Base-by-base conservation (phyloP, 1,140 invertebrate genomes). In the Leptinotarsa defecta region DNA sequence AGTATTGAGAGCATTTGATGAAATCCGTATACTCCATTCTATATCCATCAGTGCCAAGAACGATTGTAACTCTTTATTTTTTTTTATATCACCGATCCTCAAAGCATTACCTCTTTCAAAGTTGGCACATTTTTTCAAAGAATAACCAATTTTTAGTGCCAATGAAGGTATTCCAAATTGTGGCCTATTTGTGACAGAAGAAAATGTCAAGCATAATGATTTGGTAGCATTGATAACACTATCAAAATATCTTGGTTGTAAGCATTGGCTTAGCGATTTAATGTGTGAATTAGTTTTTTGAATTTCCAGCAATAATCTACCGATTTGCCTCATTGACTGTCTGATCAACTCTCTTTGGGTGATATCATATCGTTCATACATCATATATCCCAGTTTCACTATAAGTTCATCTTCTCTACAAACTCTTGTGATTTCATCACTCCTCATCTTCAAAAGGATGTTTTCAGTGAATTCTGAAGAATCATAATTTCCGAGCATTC, bases 301-400 rank as follows among this genome's bases (percentile, higher is more conserved):
- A 13, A 75, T 22, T 52, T 75, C 68, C 19, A 57, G 15, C 17
- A 48, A 71, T 62, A 75, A 71, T 48, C 74, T 69, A 20, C 49
- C 74, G 13, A 75, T 48, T 71, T 75, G 74, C 43, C 74, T 20
- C 68, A 75, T 75, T 48, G 67, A 57, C 48, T 74, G 67, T 20
- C 68, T 34, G 34, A 75, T 75, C 22, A 75, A 68, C 27, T 70
- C 67, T 11, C 68, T 71, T 75, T 61, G 19, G 57, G 74, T 71
- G 17, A 17, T 24, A n/a, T 57, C 48, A 69, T 74, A 74, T 63
- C 68, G 68, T 74, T 74, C 73, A 74, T 61, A 74, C 15, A 74
- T 5, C 52, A 74, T 68, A 27, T 48, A 65, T 69, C 73, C 73
- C 19, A 57, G 52, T 48, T 15, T n/a, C 62, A 69, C 13, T 34